These are phyloP conservation scores for Xenops minutus DNA, from an alignment of 2,797 vertebrate genomes.

Conservation along the genomic window DNA sequence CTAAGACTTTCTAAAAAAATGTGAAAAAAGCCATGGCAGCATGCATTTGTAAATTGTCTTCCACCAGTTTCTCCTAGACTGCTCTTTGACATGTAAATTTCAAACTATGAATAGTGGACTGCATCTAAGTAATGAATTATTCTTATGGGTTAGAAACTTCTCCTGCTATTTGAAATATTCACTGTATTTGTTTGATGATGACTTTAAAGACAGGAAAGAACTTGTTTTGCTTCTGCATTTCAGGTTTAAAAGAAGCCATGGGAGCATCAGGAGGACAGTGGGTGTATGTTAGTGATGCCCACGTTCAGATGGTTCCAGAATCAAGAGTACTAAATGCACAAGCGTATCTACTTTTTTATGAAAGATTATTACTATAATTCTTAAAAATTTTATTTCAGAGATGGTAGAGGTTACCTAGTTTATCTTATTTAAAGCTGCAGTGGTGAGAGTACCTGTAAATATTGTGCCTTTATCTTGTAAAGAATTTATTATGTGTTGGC, in stretches of 20 bases:
- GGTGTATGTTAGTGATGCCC: constrained; percentile 94
- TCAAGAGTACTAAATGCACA: constrained; percentile 94
- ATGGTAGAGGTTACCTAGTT: constrained; percentile 27
- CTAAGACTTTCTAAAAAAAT: not conserved
- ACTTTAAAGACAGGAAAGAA: not conserved
- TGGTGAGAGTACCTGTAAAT: constrained; percentile 57
- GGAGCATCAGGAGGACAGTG: constrained; percentile 85
- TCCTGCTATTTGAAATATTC: not conserved
- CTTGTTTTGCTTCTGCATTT: constrained; percentile 56
- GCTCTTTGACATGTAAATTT: not conserved
- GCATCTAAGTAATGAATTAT: not conserved
- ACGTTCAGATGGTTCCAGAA: constrained; percentile 91
- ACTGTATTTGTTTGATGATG: not conserved
- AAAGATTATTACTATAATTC: constrained; percentile 83
- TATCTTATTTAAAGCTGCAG: constrained; percentile 61
- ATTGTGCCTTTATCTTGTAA: constrained; percentile 68
- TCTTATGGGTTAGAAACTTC: not conserved
- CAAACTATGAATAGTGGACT: not conserved
- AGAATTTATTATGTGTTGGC: constrained; percentile 46
- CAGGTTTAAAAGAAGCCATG: constrained; percentile 85
- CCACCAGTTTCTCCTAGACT: not conserved
- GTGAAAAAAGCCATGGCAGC: not conserved
- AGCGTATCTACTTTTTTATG: constrained; percentile 98
- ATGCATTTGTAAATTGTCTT: not conserved
- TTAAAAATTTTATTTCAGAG: not conserved